Percentiles rank a stretch among this genome's conserved stretches.
Evolutionary conservation across 1,140 invertebrate species (phyloP).

Genomic region (Thalassaphorura encarpata): DNA sequence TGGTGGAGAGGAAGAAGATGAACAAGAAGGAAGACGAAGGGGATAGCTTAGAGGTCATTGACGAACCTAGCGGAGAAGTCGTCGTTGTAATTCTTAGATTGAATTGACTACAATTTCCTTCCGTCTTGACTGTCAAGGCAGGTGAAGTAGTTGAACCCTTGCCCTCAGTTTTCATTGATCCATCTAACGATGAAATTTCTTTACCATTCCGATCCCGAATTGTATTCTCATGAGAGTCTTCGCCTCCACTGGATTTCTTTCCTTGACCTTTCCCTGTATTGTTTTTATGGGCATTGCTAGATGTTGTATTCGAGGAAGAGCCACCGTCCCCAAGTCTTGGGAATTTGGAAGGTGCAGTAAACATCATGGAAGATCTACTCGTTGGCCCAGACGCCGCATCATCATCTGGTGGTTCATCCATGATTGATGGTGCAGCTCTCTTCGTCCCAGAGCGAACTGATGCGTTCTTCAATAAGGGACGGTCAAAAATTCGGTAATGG

Average conservation of each 20-base stretch:
- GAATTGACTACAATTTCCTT: not conserved
- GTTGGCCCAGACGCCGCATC: conserved; percentile 20
- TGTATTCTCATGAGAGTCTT: no score
- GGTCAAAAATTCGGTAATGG: conserved; percentile 40
- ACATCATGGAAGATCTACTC: conserved; percentile 4
- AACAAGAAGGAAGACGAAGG: not conserved
- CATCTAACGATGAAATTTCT: no score
- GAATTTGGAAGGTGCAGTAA: conserved; percentile 4
- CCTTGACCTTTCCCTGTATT: no score
- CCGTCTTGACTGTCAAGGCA: not conserved
- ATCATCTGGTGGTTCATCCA: conserved; percentile 31
- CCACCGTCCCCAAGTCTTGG: conserved; percentile 2
- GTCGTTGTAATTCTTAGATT: not conserved
- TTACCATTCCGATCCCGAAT: no score
- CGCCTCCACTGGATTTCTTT: no score
- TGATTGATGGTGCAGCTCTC: conserved; percentile 23
- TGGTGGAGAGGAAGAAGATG: not conserved
- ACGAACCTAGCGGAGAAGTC: not conserved
- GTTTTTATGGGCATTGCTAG: no score
- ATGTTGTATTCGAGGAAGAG: no score
- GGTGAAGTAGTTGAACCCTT: not conserved
- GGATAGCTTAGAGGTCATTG: not conserved
- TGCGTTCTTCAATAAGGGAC: conserved; percentile 25
- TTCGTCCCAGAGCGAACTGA: conserved; percentile 20
- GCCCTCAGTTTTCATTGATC: not conserved